Evolutionary conservation across 2,888 invertebrate species (phyloP), one percentile per base, ranked within the genome.

Genomic region (Oxyscelio sp.): DNA sequence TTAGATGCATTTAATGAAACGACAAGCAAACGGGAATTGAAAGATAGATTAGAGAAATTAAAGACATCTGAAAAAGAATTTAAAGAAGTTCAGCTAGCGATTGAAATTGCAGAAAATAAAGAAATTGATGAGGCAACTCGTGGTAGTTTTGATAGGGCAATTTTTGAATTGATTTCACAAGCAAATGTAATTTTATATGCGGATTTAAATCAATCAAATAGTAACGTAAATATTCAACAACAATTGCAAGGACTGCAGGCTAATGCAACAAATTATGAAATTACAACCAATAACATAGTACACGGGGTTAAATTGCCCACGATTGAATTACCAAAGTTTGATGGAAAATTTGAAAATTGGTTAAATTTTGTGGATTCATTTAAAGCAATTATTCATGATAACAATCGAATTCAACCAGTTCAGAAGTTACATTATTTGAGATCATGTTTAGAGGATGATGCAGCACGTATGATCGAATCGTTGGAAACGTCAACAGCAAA

Each of bases 391-490:
- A n/a, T 86, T 34, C 50, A 86, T 17, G 19, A 63, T 8, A 85
- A 86, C 59, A 27, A 34, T 6, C 34, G 65, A 9, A 52, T 85
- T 21, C 19, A 80, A 15, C 22, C 56, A 19, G 79, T 71, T 3
- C 74, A 81, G 59, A 52, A 13, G n/a, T n/a, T n/a, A n/a, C n/a
- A n/a, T n/a, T n/a, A n/a, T n/a, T n/a, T n/a, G n/a, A n/a, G n/a
- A n/a, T 43, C 75, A 0, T 74, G 65, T 24, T 15, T 78, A 11
- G 24, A 40, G 6, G 68, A 27, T 13, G 59, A 68, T 22, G 74
- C 70, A 9, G 34, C 70, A 0, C 52, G 61, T 3, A 34, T 65
- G 5, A 68, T 83, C 19, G 17, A 68, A 24, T 74, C 80, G 3
- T 31, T 83, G 0, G 71, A 71, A 38, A 45, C 59, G 2, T 50